Percentiles rank a stretch among this genome's conserved stretches.
Evolutionary conservation across 2,113 vertebrate genomes (phyloP).

Genomic region (Abramis brama): DNA sequence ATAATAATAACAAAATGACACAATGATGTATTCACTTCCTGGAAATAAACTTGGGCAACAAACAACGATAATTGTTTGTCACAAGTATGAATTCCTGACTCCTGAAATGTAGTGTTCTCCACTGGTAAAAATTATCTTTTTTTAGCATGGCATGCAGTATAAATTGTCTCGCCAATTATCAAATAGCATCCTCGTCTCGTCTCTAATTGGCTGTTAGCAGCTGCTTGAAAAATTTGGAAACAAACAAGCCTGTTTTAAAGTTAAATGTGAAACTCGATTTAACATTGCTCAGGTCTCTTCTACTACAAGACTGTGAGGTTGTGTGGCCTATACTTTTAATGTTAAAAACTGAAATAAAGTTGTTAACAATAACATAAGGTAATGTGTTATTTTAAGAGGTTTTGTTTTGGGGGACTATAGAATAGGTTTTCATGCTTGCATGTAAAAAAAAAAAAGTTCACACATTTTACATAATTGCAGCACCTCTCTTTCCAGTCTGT

Average conservation of each 20-base stretch:
- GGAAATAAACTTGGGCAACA: slow-evolving; percentile 16
- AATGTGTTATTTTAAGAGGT: too few species aligned
- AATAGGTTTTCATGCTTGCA: too few species aligned
- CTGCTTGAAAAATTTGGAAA: slow-evolving; percentile 38
- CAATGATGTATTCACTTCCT: slow-evolving; percentile 25
- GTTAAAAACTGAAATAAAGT: too few species aligned
- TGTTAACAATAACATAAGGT: too few species aligned
- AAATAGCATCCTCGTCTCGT: slow-evolving; percentile 33
- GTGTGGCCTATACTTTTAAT: not conserved
- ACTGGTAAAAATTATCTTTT: slow-evolving; percentile 54
- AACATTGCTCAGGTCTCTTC: not conserved
- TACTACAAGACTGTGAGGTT: not conserved
- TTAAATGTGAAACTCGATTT: not conserved
- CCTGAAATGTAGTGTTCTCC: slow-evolving; percentile 27
- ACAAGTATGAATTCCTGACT: slow-evolving; percentile 38
- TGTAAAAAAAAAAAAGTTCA: too few species aligned
- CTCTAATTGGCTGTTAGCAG: slow-evolving; percentile 37
- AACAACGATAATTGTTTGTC: slow-evolving; percentile 56
- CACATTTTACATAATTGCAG: too few species aligned
- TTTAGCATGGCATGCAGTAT: slow-evolving; percentile 51
- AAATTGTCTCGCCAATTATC: slow-evolving; percentile 45
- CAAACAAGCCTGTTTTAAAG: slow-evolving; percentile 49
- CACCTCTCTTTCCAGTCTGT: too few species aligned
- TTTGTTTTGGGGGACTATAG: too few species aligned
- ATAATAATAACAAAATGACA: not conserved